These are phyloP conservation scores for Xenopus petersii DNA, from an alignment of 2,797 vertebrate genomes.

Conservation along the genomic window DNA sequence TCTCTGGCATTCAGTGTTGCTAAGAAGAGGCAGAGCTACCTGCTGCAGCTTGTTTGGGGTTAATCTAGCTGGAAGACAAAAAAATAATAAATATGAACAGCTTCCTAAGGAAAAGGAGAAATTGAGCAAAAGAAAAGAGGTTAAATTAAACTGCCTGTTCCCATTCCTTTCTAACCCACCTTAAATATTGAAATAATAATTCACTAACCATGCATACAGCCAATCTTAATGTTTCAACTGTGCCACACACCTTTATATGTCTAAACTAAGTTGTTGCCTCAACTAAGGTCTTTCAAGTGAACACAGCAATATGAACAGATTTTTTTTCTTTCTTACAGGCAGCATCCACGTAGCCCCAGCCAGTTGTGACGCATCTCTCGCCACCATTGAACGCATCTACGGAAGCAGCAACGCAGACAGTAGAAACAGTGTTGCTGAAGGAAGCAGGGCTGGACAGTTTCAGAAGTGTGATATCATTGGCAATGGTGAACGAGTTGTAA, in stretches of 20 bases:
- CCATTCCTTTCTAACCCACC: no score
- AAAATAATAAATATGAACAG: not conserved
- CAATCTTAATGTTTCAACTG: no score
- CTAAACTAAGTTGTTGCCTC: no score
- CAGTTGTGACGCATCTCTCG: conserved; percentile 66
- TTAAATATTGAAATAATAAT: no score
- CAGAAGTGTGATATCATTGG: conserved; percentile 74
- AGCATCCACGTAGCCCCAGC: conserved; percentile 66
- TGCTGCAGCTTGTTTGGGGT: conserved; percentile 75
- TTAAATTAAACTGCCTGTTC: no score
- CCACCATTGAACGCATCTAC: conserved; percentile 62
- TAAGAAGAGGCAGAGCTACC: conserved; percentile 76
- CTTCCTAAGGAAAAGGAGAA: no score
- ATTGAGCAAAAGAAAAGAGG: no score
- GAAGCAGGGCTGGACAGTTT: conserved; percentile 66
- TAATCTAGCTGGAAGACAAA: conserved; percentile 6
- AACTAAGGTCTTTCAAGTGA: no score
- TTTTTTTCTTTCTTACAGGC: conserved; percentile 12
- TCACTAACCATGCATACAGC: no score
- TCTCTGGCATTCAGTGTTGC: conserved; percentile 64
- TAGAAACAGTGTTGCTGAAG: conserved; percentile 58
- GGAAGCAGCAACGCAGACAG: conserved; percentile 66
- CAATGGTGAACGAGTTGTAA: conserved; percentile 62
- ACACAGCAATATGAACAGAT: not conserved
- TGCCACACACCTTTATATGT: no score